phyloP scores from a whole-genome alignment of 2,113 vertebrate genomes.

The Typhlomys cinereus region DNA sequence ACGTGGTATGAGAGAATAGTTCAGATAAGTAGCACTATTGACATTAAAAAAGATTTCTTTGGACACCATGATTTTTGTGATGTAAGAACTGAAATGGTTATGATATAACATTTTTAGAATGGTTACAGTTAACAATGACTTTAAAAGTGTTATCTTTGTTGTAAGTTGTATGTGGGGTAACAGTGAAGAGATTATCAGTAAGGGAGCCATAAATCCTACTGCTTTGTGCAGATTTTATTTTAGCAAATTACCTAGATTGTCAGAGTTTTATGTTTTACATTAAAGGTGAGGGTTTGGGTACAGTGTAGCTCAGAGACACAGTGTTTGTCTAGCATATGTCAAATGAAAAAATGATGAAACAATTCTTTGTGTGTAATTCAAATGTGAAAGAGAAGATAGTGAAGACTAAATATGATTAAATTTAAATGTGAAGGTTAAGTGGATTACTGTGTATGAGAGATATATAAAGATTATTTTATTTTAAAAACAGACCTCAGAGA shows the following conservation, averaged over 20 bases:
- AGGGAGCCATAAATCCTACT: background rate
- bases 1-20: background rate
- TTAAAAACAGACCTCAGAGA: constrained; percentile 89
- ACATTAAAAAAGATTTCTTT: constrained; percentile 6
- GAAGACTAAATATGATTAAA: constrained; percentile 29
- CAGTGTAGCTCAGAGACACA: background rate
- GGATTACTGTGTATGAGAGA: background rate
- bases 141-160: constrained; percentile 33
- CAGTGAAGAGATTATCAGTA: constrained; percentile 15
- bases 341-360: background rate
- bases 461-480: background rate
- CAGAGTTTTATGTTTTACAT: constrained; percentile 20
- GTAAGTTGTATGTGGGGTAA: background rate
- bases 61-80: background rate
- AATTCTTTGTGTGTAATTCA: constrained; percentile 21
- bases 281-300: background rate
- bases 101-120: background rate
- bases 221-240: constrained; percentile 11
- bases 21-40: constrained; percentile 32
- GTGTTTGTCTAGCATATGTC: background rate
- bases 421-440: constrained; percentile 35
- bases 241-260: constrained; percentile 16
- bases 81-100: background rate
- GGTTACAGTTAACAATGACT: constrained; percentile 13
- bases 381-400: background rate